Base-by-base conservation (phyloP, 2,888 invertebrate genomes). In the Andrena trimmerana region DNA sequence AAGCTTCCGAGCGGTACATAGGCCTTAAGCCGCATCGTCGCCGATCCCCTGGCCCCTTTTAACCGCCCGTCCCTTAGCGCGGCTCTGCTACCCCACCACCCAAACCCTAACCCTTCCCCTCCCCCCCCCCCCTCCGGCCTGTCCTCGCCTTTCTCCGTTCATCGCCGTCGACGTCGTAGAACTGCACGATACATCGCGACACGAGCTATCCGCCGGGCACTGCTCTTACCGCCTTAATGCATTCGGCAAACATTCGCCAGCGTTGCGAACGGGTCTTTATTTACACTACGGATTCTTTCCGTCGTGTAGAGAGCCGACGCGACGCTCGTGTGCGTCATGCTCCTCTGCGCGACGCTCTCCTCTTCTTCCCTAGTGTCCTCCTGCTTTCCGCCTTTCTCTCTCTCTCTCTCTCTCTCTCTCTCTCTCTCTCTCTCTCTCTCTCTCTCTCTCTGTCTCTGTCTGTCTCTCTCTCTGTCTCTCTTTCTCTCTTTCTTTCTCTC, bases 21-120 rank as follows among this genome's bases (percentile, higher is more conserved):
- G 91, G 90, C 90, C 91, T 91, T 93, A 93, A 93, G 93, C 93
- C 91, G 91, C 89, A 91, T 92, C 91, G 92, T 91, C 89, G 91
- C 90, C 83, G 86, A 81, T 81, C 78, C 86, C 76, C 81, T 69
- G 76, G 71, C 71, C 71, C 81, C 78, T 75, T 83, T 81, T 73
- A 78, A 80, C 80, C 81, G 16, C 27, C 67, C 72, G 67, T 72
- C 72, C 69, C 78, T 72, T 74, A 66, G 57, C 63, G 67, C 65
- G 62, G 10, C 62, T 69, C 71, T 24, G 63, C 74, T 20, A 36
- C 65, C 54, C 71, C 62, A 33, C 7, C 50, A 16, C 13, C 10
- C 50, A 13, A 50, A 72, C 68, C 48, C 59, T 31, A n/a, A 29
- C 57, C 75, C 77, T 16, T 62, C 72, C 77, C 76, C 72, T 71